phyloP scores from a whole-genome alignment of 2,113 vertebrate genomes.

The Upupa epops region DNA sequence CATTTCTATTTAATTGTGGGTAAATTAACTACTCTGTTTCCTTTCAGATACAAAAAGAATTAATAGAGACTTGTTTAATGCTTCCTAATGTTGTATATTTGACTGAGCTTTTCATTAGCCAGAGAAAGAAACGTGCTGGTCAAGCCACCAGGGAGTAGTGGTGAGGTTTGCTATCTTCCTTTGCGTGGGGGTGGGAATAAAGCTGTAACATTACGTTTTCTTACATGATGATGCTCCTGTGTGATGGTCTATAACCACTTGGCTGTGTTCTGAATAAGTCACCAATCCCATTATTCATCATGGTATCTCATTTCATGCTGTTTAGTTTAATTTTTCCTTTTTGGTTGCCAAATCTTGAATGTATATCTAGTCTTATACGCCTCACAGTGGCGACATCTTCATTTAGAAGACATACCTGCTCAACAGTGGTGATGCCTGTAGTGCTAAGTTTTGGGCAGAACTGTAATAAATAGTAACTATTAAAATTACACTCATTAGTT shows the following conservation, averaged over 20 bases:
- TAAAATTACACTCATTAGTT: not conserved
- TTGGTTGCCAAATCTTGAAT: constrained; percentile 8
- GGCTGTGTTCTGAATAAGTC: not conserved
- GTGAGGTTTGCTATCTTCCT: not conserved
- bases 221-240: not conserved
- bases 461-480: not conserved
- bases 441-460: not conserved
- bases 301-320: not conserved
- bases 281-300: not conserved
- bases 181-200: not conserved
- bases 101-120: constrained; percentile 65
- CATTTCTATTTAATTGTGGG: constrained; percentile 64
- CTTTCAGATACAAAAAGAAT: constrained; percentile 52
- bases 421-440: not conserved
- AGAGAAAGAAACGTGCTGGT: constrained; percentile 41
- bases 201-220: not conserved
- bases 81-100: constrained; percentile 52
- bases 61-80: constrained; percentile 62
- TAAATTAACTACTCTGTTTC: constrained; percentile 63
- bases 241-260: not conserved
- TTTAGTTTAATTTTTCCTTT: constrained; percentile 13
- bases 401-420: not conserved
- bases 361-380: not conserved
- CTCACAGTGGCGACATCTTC: not conserved
- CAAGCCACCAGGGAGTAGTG: not conserved